Conservation (phyloP, 2,797 vertebrate species). For the Echeneis naucrates region DNA sequence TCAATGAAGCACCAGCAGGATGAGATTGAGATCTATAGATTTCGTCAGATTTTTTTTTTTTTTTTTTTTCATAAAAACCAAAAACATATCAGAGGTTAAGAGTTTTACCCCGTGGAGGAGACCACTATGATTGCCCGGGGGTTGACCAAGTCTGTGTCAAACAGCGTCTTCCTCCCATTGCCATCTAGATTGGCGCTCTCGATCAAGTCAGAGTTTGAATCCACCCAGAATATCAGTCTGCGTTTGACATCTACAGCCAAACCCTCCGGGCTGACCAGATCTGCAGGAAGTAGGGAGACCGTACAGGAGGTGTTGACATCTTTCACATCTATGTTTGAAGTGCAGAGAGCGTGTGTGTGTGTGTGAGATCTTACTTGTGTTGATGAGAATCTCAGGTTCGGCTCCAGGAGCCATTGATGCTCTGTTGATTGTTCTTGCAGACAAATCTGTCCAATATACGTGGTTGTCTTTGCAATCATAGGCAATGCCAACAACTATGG, state of each 20-base stretch:
- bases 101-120: slow-evolving; percentile 88
- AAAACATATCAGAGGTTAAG: not conserved
- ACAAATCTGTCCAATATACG: slow-evolving; percentile 96
- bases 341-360: not conserved
- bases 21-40: too few species aligned
- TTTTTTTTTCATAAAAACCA: not conserved
- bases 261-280: slow-evolving; percentile 94
- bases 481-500: slow-evolving; percentile 95
- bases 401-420: slow-evolving; percentile 87
- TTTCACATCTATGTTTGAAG: not conserved
- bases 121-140: slow-evolving; percentile 95
- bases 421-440: slow-evolving; percentile 91
- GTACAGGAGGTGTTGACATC: not conserved
- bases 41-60: too few species aligned
- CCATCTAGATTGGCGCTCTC: slow-evolving; percentile 92
- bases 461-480: slow-evolving; percentile 92
- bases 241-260: slow-evolving; percentile 90
- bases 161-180: slow-evolving; percentile 87
- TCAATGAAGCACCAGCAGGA: slow-evolving; percentile 36
- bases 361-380: slow-evolving; percentile 81
- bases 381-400: slow-evolving; percentile 91
- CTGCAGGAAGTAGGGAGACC: slow-evolving; percentile 68
- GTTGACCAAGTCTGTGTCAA: slow-evolving; percentile 92
- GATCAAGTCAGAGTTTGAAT: slow-evolving; percentile 92
- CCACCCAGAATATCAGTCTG: slow-evolving; percentile 94